phyloP scores from a whole-genome alignment of 2,888 invertebrate genomes.

The Pseudolycoriella hygida region DNA sequence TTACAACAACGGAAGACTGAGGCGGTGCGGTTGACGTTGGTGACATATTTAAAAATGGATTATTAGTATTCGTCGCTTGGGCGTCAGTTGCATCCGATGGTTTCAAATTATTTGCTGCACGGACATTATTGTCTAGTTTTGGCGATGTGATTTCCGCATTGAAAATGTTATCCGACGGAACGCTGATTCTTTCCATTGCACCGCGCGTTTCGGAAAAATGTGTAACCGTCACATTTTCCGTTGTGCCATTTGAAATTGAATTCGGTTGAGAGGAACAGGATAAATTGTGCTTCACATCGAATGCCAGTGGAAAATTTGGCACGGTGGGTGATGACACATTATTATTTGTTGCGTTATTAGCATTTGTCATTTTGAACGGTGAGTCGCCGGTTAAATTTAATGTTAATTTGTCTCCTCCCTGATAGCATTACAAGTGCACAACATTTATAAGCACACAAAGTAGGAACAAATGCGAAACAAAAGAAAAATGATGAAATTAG shows the following conservation, averaged over 20 bases:
- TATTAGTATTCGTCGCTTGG: constrained; percentile 5
- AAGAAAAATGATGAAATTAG: constrained; percentile 7
- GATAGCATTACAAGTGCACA: constrained; percentile 9
- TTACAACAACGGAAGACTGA: background rate
- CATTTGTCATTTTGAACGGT: constrained; percentile 18
- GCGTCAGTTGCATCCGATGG: background rate
- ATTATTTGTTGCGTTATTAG: constrained; percentile 16
- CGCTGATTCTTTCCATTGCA: constrained; percentile 20
- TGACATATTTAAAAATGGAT: constrained; percentile 10
- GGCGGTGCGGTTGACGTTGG: constrained; percentile 1
- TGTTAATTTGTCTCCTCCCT: constrained; percentile 55
- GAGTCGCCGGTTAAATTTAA: constrained; percentile 39
- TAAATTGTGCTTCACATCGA: background rate
- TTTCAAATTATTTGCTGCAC: background rate
- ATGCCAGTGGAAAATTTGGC: constrained; percentile 12
- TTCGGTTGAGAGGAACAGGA: constrained; percentile 23
- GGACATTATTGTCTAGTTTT: constrained; percentile 5
- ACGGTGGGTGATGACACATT: constrained; percentile 13
- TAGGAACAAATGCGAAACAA: constrained; percentile 8
- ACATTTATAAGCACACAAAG: constrained; percentile 8
- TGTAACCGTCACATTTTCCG: constrained; percentile 37
- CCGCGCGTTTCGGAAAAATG: constrained; percentile 30
- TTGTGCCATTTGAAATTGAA: constrained; percentile 7
- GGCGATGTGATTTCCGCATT: constrained; percentile 7
- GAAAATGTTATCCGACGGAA: constrained; percentile 12